Conservation (phyloP, 2,797 vertebrate species). For the Thaleichthys pacificus region DNA sequence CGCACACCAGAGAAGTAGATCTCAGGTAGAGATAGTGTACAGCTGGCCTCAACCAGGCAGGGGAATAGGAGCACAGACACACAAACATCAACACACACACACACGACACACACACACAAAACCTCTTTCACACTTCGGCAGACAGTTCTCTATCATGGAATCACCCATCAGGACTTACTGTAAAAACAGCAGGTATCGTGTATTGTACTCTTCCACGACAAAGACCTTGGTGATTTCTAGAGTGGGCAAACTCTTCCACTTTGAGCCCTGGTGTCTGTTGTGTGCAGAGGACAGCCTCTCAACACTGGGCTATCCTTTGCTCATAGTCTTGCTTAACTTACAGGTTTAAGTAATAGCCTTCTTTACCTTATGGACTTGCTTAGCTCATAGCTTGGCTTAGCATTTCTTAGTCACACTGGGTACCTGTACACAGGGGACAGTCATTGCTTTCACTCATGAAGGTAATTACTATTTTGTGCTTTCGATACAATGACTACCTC, state of each 20-base stretch:
- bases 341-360: no score
- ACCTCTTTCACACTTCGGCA: not conserved
- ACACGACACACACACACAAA: constrained; percentile 1
- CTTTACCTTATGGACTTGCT: no score
- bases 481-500: not conserved
- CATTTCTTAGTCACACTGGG: no score
- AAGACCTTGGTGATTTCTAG: not conserved
- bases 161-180: no score
- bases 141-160: not conserved
- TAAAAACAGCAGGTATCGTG: no score
- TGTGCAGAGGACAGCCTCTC: no score
- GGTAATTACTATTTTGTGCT: not conserved
- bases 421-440: not conserved
- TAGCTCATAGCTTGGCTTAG: no score
- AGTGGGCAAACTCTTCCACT: no score
- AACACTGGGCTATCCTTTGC: no score
- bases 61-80: not conserved
- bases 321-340: no score
- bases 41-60: not conserved
- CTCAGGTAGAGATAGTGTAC: constrained; percentile 17
- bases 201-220: no score
- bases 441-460: not conserved
- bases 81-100: not conserved
- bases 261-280: no score
- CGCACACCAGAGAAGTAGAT: constrained; percentile 7